Conservation (phyloP, 1,140 invertebrate species). For the Hypsibius dujardini region DNA sequence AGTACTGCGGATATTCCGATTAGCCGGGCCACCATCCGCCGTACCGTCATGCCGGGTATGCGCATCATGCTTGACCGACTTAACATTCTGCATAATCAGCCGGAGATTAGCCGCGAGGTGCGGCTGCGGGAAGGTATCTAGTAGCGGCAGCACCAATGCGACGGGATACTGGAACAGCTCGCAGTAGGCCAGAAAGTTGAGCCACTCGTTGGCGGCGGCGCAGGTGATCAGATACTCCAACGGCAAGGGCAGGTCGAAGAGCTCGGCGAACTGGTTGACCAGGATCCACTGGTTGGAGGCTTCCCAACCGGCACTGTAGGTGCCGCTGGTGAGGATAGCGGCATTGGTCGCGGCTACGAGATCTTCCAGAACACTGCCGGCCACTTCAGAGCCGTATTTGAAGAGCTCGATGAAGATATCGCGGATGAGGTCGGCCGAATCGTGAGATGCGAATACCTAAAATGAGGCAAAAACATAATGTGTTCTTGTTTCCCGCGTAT, state of each 20-base stretch:
- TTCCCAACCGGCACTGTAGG: neutral
- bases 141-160: neutral
- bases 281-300: neutral
- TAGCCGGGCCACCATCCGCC: no score
- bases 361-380: neutral
- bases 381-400: constrained; percentile 12
- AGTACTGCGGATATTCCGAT: neutral
- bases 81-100: neutral
- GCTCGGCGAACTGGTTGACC: constrained; percentile 6
- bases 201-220: neutral
- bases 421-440: neutral
- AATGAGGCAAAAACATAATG: no score
- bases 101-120: neutral
- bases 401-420: constrained; percentile 5
- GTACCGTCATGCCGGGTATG: neutral
- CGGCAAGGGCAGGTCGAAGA: neutral
- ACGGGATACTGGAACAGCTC: constrained; percentile 13
- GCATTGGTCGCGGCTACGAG: neutral
- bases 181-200: neutral
- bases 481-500: no score
- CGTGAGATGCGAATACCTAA: no score
- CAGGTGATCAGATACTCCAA: neutral
- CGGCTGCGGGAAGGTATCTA: neutral
- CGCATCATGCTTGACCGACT: neutral
- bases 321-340: neutral